Evolutionary conservation across 2,797 vertebrate genomes (phyloP), one percentile per base, ranked within the genome.

Genomic region (Hippocampus kuda): DNA sequence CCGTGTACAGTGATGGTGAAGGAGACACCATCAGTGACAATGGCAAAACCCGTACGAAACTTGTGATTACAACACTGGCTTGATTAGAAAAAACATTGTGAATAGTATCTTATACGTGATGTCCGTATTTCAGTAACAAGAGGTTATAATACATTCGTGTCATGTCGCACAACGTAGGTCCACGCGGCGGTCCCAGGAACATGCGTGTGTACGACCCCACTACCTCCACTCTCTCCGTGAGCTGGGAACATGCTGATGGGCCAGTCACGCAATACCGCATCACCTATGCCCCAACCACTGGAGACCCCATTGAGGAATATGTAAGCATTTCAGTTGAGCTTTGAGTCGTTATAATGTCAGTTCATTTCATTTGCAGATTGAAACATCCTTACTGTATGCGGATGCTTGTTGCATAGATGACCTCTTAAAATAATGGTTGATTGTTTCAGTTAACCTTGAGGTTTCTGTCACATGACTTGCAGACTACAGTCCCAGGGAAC

Each of bases 271-370:
- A 98, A 62, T 99, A 99, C 76, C 91, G 92, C 72, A 94, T 99
- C 70, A 91, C 93, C 81, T 99, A 98, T 56, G 94, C 94, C 68
- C 93, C 91, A 66, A 95, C 92, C 9, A 91, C 89, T 44, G 97
- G 97, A 71, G 96, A 98, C 72, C 96, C 96, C 42, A 98, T 98
- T 0, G 95, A 98, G 76, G 96, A 96, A 91, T 94, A 89, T 62
- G 97, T 99, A 92, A 92, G 96, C 89, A 65, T 67, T 2, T 63
- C 13, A 12, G 34, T 62, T 63, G 61, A 34, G 0, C 8, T 38
- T 22, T 42, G 38, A 24, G 38, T 18, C 5, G 10, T 63, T 13
- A 22, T 27, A 65, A 65, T 26, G 22, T 67, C 9, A 22, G 11
- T 64, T 22, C 7, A 48, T 48, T 48, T 48, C 12, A 48, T 48